Evolutionary conservation across 2,113 vertebrate genomes (phyloP).

Genomic region (Tragelaphus scriptus): DNA sequence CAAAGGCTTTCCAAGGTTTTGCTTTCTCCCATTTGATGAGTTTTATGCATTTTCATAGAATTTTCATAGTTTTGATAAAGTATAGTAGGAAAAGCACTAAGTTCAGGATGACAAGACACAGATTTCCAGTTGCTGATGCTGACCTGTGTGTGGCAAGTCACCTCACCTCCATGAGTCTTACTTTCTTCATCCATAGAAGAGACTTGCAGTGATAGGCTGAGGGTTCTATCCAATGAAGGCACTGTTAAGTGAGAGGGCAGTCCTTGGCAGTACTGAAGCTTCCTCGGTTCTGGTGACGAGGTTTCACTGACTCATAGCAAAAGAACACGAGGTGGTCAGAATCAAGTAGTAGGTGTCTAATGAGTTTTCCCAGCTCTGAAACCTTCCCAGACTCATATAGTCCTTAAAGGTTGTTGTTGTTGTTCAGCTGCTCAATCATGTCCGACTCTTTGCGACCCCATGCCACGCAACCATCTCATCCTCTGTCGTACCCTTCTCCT

Average conservation of each 20-base stretch:
- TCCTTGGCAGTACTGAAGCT: background rate
- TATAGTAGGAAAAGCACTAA: background rate
- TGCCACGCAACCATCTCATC: background rate
- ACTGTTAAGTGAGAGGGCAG: background rate
- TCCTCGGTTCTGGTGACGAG: background rate
- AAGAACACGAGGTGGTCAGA: background rate
- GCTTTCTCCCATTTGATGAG: background rate
- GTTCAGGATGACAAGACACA: background rate
- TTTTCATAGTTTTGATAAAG: background rate
- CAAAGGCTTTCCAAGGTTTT: background rate
- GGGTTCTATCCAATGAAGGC: background rate
- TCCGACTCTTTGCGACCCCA: background rate
- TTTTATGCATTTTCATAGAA: background rate
- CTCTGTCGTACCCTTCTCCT: background rate
- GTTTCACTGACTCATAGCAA: background rate
- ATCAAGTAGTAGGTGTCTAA: background rate
- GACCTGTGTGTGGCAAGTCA: background rate
- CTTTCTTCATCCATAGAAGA: background rate
- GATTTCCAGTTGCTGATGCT: background rate
- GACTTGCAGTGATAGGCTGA: no score
- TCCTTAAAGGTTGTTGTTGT: background rate
- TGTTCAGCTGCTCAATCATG: rapidly evolving
- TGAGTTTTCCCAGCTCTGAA: background rate
- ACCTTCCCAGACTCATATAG: background rate
- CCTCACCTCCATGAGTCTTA: background rate